Evolutionary conservation across 2,888 invertebrate species (phyloP).

Genomic region (Clitarchus hookeri): DNA sequence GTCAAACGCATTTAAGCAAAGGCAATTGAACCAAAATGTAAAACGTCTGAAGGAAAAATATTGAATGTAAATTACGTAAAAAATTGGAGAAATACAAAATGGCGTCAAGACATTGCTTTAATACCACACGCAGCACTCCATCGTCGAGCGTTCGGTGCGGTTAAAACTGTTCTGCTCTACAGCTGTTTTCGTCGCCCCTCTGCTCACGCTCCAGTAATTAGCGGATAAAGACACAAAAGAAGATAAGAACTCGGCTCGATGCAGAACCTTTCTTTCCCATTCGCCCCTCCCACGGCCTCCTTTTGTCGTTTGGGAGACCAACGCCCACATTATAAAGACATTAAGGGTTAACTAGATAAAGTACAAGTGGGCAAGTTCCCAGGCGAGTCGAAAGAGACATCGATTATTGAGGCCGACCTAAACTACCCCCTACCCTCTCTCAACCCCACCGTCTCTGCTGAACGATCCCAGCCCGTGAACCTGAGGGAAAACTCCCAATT

Average conservation of each 20-base stretch:
- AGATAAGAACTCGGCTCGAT: constrained; percentile 12
- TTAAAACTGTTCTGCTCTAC: neutral
- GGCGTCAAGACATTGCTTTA: too few species aligned
- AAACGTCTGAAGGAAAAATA: too few species aligned
- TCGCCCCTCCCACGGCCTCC: neutral
- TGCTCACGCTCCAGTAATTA: constrained; percentile 31
- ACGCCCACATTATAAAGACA: constrained; percentile 34
- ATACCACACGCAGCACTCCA: neutral
- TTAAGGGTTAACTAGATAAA: constrained; percentile 31
- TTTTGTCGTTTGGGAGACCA: constrained; percentile 25
- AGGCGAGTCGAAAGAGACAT: constrained; percentile 20
- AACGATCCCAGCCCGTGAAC: neutral
- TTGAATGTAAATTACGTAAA: too few species aligned
- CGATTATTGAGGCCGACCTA: constrained; percentile 27
- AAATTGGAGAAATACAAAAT: too few species aligned
- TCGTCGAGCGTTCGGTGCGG: neutral
- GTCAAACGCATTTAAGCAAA: too few species aligned
- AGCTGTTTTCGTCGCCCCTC: constrained; percentile 11
- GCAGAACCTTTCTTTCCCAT: constrained; percentile 18
- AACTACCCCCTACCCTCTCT: neutral
- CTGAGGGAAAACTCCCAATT: constrained; percentile 23
- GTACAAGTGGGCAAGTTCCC: constrained; percentile 19
- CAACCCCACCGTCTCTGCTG: neutral
- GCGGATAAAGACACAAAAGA: constrained; percentile 34
- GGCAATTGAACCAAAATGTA: too few species aligned